Percentiles rank a stretch among this genome's conserved stretches.
Conservation (phyloP, 2,888 invertebrate species). For the Trissolcus brochymenae region DNA sequence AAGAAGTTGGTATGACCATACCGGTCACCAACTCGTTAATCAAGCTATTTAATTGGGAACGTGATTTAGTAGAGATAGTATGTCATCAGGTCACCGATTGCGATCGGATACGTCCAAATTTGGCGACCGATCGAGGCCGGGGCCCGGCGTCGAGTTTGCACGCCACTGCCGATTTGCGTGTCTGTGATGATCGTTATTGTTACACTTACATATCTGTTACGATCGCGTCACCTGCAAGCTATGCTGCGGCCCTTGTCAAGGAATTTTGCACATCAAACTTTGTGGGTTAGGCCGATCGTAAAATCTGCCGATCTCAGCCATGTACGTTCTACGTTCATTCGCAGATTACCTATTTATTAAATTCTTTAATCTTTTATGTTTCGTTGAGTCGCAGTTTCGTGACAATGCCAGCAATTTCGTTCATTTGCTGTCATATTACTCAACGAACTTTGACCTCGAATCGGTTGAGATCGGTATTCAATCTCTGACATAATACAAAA, state of each 20-base stretch:
- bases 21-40: no score
- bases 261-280: slow-evolving; percentile 17
- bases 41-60: slow-evolving; percentile 50
- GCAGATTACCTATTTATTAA: slow-evolving; percentile 27
- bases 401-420: neutral
- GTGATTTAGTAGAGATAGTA: slow-evolving; percentile 63
- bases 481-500: no score
- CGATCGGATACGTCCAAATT: slow-evolving; percentile 68
- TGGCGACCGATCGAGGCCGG: slow-evolving; percentile 62
- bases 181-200: slow-evolving; percentile 28
- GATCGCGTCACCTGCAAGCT: slow-evolving; percentile 25
- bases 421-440: no score
- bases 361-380: slow-evolving; percentile 17
- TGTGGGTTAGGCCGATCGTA: slow-evolving; percentile 23
- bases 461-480: no score
- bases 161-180: slow-evolving; percentile 54
- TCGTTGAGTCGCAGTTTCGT: slow-evolving; percentile 32
- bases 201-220: slow-evolving; percentile 28
- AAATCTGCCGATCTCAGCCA: slow-evolving; percentile 4
- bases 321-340: neutral
- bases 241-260: slow-evolving; percentile 12
- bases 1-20: no score
- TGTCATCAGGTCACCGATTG: slow-evolving; percentile 70
- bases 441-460: no score
- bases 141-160: slow-evolving; percentile 36